Evolutionary conservation across 2,888 invertebrate species (phyloP), one percentile per base, ranked within the genome.

Genomic region (Adineta ricciae): DNA sequence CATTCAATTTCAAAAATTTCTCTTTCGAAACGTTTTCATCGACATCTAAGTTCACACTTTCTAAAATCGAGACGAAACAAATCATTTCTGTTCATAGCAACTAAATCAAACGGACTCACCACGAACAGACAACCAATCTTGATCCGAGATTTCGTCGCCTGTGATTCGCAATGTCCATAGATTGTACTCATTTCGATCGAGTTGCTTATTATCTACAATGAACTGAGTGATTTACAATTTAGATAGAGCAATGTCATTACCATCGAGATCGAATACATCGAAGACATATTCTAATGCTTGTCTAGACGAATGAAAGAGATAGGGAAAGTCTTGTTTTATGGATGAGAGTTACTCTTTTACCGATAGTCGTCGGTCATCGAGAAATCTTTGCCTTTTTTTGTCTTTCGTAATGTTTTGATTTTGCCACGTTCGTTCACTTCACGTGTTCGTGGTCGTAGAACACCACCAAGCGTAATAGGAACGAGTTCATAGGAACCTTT

Each of bases 161-260:
- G 78, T 24, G n/a, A 41, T 78, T 78, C 78, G 19, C 11, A 41
- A n/a, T 41, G 78, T 78, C 24, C 38, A 78, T 78, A 78, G n/a
- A 78, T 41, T 78, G 41, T 78, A 78, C 41, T 78, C 78, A 19
- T 41, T 36, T 78, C 78, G 78, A 41, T 78, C 78, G 41, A 78
- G 78, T 41, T 78, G 78, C n/a, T 78, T 78, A 14, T 78, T 78
- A 24, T 41, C 78, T 78, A 19, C n/a, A 24, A 8, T 41, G 24
- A 78, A 73, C 36, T 21, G 41, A 38, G 9, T 24, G 7, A 49
- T 49, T 50, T 19, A 2, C 5, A 5, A 21, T 64, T 27, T 11
- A 14, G 27, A 64, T 27, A 24, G 8, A 64, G 14, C 27, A 24
- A 7, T 4, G 14, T 78, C 2, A 24, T 19, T 78, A 78, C 73